Percentiles rank a stretch among this genome's conserved stretches.
Conservation (phyloP, 92 coral and sea anemone genomes). For the Porites divaricata region DNA sequence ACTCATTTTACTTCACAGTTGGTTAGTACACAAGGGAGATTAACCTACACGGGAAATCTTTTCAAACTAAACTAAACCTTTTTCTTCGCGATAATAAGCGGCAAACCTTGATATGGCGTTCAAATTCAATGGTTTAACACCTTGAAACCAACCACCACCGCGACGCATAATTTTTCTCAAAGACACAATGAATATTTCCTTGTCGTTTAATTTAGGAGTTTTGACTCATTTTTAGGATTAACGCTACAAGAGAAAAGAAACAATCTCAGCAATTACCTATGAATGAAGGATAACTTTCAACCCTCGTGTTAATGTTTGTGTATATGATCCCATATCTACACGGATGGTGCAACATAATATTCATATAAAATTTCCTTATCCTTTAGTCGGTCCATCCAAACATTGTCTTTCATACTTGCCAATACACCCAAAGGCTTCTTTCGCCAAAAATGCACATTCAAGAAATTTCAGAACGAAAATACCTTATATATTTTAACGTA, state of each 20-base stretch:
- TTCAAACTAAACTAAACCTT: constrained; percentile 30
- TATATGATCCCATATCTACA: background rate
- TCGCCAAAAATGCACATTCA: background rate
- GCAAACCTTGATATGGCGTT: constrained; percentile 37
- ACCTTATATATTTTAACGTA: background rate
- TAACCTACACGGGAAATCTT: constrained; percentile 14
- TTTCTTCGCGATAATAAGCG: constrained; percentile 32
- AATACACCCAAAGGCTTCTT: background rate
- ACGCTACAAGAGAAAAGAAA: constrained; percentile 8
- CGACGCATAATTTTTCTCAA: constrained; percentile 2
- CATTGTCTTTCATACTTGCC: too few relatives aligned
- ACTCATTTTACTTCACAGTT: background rate
- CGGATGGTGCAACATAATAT: background rate
- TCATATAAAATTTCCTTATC: background rate
- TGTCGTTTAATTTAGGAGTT: background rate
- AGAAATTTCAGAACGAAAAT: background rate
- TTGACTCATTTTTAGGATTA: background rate
- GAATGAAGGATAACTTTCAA: constrained; percentile 1
- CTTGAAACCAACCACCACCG: constrained; percentile 15
- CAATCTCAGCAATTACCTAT: constrained; percentile 1
- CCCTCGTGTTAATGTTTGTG: constrained; percentile 20
- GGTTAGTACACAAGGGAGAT: constrained; percentile 17
- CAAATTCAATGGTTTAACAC: constrained; percentile 42
- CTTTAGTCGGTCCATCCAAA: background rate
- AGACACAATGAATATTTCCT: background rate